Percentiles rank a stretch among this genome's conserved stretches.
phyloP scores from a whole-genome alignment of 2,113 vertebrate species.

The Hemibates koningsi region DNA sequence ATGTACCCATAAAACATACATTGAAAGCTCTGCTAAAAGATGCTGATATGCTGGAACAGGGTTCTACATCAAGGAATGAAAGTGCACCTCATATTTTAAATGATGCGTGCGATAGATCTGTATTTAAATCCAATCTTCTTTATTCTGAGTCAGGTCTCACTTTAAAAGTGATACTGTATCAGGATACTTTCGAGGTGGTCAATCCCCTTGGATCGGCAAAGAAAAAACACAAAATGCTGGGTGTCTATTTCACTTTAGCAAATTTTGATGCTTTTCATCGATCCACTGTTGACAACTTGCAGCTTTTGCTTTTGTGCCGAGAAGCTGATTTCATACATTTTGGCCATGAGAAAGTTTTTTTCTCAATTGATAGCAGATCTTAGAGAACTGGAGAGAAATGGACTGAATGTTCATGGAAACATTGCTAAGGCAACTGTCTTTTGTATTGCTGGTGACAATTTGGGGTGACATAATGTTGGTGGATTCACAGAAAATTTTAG shows the following conservation, averaged over 20 bases:
- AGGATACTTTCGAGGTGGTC: not conserved
- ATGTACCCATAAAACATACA: not conserved
- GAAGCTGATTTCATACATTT: no score
- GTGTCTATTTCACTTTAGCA: not conserved
- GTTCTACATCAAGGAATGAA: not conserved
- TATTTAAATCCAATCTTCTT: not conserved
- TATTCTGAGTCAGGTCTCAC: not conserved
- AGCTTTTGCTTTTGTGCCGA: not conserved
- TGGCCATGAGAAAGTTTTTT: no score
- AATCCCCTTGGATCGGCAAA: not conserved
- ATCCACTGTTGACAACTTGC: not conserved
- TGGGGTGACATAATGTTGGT: no score
- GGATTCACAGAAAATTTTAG: not conserved
- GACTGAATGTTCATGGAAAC: no score
- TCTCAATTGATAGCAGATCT: no score
- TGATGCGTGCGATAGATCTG: fast-evolving
- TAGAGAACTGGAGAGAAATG: no score
- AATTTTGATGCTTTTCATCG: not conserved
- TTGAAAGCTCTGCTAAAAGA: not conserved
- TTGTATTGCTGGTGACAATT: no score
- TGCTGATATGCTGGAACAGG: fast-evolving
- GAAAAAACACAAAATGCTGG: not conserved
- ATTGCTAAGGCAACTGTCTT: no score
- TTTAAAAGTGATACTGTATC: not conserved
- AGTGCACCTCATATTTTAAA: not conserved